Evolutionary conservation across 1,140 invertebrate genomes (phyloP), one percentile per base, ranked within the genome.

Genomic region (Zaprionus kolodkinae): DNA sequence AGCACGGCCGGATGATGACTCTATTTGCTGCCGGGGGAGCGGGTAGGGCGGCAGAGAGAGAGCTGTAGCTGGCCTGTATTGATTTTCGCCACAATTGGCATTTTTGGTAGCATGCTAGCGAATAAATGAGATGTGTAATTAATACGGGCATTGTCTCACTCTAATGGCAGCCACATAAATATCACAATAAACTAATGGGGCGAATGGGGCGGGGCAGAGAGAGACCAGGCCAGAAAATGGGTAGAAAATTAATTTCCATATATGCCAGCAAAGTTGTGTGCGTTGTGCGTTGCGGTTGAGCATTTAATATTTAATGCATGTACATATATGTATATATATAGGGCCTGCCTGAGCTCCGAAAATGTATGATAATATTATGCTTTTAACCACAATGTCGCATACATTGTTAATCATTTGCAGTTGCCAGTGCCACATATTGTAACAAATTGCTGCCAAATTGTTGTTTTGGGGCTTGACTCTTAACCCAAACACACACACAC

Each of bases 381-480:
- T 79, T 75, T 88, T 88, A 84, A 84, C 84, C 84, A 89, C 84
- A 88, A 88, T 84, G 85, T 88, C 85, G 80, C 78, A 78, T 79
- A 81, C 81, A 89, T 85, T 89, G 85, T 89, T 89, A 89, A 89
- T 89, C 85, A 89, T 89, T 83, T 89, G 81, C 85, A 89, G 85
- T 89, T 78, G 85, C 83, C 75, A 77, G 83, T 72, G 40, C 60
- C 3, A 3, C 27, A 30, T 6, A 72, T 79, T 87, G 85, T 84
- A 76, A 81, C 85, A 89, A 89, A 89, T 89, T 81, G 85, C 79
- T 85, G 85, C 81, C 85, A 89, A 89, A 89, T 79, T 87, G 78
- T 85, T 89, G 86, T 89, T 85, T 81, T 74, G 72, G 63, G 67
- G 80, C 67, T 79, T 77, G 67, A 64, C 73, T 76, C 21, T 76